Percentiles rank a stretch among this genome's conserved stretches.
Evolutionary conservation across 2,113 vertebrate species (phyloP).

Genomic region (Pristiophorus japonicus): DNA sequence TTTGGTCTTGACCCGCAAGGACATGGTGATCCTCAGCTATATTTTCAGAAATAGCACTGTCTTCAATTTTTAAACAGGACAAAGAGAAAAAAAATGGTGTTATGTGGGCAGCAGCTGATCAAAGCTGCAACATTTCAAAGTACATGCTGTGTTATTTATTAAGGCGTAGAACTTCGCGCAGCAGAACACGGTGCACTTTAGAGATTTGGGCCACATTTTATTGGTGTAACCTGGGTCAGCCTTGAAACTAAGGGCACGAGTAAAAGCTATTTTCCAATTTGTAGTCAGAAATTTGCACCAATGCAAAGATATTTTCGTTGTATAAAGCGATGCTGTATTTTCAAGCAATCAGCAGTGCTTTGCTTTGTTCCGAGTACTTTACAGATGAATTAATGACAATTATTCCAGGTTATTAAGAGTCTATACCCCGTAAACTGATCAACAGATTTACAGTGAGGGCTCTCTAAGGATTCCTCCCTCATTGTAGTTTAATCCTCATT

Average conservation of each 20-base stretch:
- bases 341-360: neutral
- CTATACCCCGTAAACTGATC: neutral
- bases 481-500: too few relatives aligned
- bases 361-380: neutral
- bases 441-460: neutral
- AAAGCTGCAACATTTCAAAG: neutral
- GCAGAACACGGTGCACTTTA: neutral
- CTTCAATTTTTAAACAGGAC: constrained; percentile 26
- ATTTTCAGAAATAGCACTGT: neutral
- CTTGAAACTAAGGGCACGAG: neutral
- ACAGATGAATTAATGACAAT: neutral
- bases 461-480: neutral
- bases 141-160: neutral
- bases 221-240: too few relatives aligned
- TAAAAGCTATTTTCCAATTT: neutral
- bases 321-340: neutral
- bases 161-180: neutral
- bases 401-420: neutral
- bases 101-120: neutral
- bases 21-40: neutral
- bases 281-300: neutral
- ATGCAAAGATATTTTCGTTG: neutral
- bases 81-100: neutral
- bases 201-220: neutral
- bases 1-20: neutral